Base-by-base conservation (phyloP, 2,888 invertebrate species). In the Tiphia femorata region DNA sequence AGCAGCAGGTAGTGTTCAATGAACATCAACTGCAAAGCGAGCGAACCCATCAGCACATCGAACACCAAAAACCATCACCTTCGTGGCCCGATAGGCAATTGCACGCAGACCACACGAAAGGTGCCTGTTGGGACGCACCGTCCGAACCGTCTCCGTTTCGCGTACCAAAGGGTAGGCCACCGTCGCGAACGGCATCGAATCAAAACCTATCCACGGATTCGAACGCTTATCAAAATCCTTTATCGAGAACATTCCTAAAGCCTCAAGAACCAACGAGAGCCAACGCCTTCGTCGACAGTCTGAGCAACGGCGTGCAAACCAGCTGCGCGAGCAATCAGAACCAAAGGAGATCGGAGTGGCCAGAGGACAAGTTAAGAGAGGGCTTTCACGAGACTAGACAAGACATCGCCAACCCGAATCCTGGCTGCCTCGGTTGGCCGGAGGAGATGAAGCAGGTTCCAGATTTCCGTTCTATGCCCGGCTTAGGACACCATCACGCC, bases 121-220 rank as follows among this genome's bases (percentile, higher is more conserved):
- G 67, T 49, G 12, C 33, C 2, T 61, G 61, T 6, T 78, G 78
- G 73, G 79, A 81, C 64, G 53, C 72, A 3, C 60, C 76, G 2
- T 57, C 64, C 16, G 87, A 87, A 61, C 86, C 86, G 41, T 85
- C 87, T 2, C 85, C 89, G 7, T 90, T 90, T 70, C 84, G 90
- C 72, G 88, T 90, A 16, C 90, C 90, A 1, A 89, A 88, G 80
- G 89, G 88, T 0, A 85, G 88, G 67, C 89, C 89, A 23, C 90
- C 88, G 23, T 90, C 89, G 3, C 84, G 89, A 57, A 87, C 87
- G 23, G 83, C 84, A 7, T 85, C 86, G n/a, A 79, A 75, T 47
- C 80, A 79, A 66, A 85, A 86, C 19, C 80, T 83, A 0, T 86
- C 87, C 44, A 78, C 84, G 10, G 78, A 82, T 2, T 50, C 85